phyloP scores from a whole-genome alignment of 2,888 invertebrate species.

The Drosophila antonietae region DNA sequence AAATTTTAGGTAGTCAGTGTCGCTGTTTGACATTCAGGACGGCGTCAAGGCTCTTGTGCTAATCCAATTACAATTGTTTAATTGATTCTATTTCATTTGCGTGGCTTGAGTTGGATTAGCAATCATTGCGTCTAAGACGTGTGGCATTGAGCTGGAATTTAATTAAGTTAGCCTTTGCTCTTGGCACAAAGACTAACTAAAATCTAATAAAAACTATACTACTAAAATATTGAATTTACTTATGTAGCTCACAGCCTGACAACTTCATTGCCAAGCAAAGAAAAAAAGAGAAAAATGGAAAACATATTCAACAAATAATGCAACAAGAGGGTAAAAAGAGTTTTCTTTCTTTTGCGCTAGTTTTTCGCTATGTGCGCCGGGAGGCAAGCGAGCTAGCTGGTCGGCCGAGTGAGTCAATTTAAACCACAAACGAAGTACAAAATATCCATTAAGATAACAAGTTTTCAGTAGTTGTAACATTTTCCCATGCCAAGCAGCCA shows the following conservation, averaged over 20 bases:
- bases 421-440: constrained; percentile 76
- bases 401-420: constrained; percentile 73
- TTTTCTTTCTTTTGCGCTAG: constrained; percentile 20
- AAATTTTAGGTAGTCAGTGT: constrained; percentile 34
- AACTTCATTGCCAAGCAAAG: constrained; percentile 24
- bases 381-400: constrained; percentile 37
- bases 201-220: neutral
- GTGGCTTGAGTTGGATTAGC: constrained; percentile 24
- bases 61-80: constrained; percentile 42
- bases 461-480: constrained; percentile 77
- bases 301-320: constrained; percentile 40
- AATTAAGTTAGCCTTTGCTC: constrained; percentile 5
- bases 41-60: constrained; percentile 5
- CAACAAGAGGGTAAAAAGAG: constrained; percentile 23
- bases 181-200: too few species aligned
- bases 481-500: constrained; percentile 21
- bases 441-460: constrained; percentile 78
- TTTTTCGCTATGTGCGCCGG: constrained; percentile 37
- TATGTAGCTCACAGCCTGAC: constrained; percentile 21
- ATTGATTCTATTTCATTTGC: constrained; percentile 43
- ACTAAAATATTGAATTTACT: constrained; percentile 45
- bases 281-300: neutral
- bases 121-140: constrained; percentile 26
- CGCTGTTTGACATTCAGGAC: constrained; percentile 18
- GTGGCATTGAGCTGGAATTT: constrained; percentile 1